Conservation (phyloP, 2,113 vertebrate species). For the Neomonachus schauinslandi region DNA sequence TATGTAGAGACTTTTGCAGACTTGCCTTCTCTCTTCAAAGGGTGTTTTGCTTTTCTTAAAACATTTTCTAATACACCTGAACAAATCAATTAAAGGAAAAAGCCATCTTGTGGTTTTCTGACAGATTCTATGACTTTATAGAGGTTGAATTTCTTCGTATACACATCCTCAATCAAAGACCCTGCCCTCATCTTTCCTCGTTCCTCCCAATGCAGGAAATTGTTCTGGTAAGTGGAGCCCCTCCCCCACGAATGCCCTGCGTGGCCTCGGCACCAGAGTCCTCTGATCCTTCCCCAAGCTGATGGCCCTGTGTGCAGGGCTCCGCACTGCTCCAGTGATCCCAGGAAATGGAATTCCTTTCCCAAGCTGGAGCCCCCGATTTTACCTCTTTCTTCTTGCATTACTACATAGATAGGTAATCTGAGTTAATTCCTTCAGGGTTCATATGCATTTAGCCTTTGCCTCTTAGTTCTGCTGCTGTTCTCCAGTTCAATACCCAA, state of each 20-base stretch:
- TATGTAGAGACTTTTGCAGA: neutral
- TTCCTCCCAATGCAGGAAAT: conserved; percentile 61
- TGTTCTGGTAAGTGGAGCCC: neutral
- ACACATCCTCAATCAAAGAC: neutral
- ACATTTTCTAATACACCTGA: conserved; percentile 2
- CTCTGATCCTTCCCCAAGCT: neutral
- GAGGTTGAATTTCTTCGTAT: neutral
- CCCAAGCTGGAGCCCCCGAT: neutral
- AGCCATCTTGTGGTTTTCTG: neutral
- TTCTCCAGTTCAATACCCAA: conserved; percentile 21
- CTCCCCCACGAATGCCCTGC: neutral
- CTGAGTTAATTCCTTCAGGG: conserved; percentile 56
- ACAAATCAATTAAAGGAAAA: conserved; percentile 49
- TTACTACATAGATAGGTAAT: conserved; percentile 54
- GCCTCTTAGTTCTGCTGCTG: neutral
- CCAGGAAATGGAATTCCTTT: conserved; percentile 71
- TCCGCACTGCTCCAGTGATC: conserved; percentile 52
- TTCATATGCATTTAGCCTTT: conserved; percentile 26
- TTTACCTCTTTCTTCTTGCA: conserved; percentile 59
- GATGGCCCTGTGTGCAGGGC: neutral
- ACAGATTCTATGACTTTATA: conserved; percentile 47
- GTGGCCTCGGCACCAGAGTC: neutral
- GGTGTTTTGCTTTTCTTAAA: neutral
- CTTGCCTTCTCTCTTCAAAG: conserved; percentile 35
- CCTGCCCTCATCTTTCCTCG: neutral